Base-by-base conservation (phyloP, 1,140 invertebrate genomes). In the Drosophila takahashii region DNA sequence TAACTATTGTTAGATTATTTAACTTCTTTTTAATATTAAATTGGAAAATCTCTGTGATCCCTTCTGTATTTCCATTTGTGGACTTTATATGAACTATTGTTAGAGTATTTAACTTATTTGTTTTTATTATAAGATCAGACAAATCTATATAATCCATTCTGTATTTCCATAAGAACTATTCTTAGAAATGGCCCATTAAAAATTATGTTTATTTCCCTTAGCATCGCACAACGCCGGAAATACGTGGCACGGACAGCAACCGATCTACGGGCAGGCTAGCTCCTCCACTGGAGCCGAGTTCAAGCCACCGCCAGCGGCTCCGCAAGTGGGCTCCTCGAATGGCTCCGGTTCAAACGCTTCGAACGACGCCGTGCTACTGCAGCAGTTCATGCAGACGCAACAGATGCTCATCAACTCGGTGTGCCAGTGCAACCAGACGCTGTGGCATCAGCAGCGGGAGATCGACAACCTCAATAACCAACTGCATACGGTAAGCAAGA, bases 401-500 rank as follows among this genome's bases (percentile, higher is more conserved):
- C 94, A 95, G 83, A 93, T 95, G 89, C 92, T 95, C 65, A 93
- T 94, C 3, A 93, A 94, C 51, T 94, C 94, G 1, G 92, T 95
- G 34, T 94, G 94, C 73, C 94, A 95, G 59, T 95, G 94, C 73
- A 95, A 94, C 86, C 94, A 95, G 77, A 87, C 95, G 4, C 79
- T 95, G 26, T 94, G 94, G 93, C 84, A 94, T 48, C 94, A 95
- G 53, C 94, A 95, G 73, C 86, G 94, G 2, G 94, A 95, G 89
- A 92, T 95, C 29, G 93, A 94, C 50, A 79, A 59, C 52, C 76
- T 92, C 6, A 92, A 91, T 52, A 85, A 56, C 48, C 90, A 90
- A 16, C 58, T 92, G 34, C 79, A 92, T 51, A 51, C 81, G 62
- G 91, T 91, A 67, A 74, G 75, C 41, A 3, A 26, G 11, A 26